Conservation (phyloP, 2,113 vertebrate genomes). For the Canis aureus region DNA sequence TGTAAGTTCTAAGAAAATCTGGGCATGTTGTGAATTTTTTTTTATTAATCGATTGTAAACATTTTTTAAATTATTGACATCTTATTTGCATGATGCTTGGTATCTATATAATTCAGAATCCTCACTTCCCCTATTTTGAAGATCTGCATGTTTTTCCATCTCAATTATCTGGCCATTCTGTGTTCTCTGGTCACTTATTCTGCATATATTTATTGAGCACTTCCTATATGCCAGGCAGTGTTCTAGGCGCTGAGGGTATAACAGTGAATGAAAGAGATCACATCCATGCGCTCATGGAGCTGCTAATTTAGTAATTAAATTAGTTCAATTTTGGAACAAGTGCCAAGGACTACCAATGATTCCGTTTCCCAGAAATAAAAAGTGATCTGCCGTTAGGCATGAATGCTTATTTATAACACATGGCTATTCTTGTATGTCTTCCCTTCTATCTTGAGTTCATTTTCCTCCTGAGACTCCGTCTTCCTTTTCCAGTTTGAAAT, state of each 20-base stretch:
- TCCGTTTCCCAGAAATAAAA: constrained; percentile 1
- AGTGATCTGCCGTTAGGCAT: background rate
- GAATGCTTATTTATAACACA: background rate
- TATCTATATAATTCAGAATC: background rate
- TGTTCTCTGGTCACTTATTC: background rate
- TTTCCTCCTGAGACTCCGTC: constrained; percentile 3
- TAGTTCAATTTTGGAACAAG: background rate
- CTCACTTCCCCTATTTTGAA: background rate
- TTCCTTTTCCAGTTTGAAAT: background rate
- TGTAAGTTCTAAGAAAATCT: background rate
- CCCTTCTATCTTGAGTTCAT: background rate
- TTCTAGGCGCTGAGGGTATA: background rate
- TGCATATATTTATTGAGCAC: background rate
- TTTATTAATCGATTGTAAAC: background rate
- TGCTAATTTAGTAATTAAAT: background rate
- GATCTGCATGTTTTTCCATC: background rate
- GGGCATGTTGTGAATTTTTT: background rate
- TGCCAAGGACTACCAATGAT: background rate
- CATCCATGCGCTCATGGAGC: background rate
- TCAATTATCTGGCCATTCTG: background rate
- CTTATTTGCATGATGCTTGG: background rate
- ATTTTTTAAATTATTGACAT: background rate
- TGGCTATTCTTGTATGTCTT: background rate
- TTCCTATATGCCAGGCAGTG: background rate
- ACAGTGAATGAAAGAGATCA: background rate